These are phyloP conservation scores for Apolygus lucorum DNA, from an alignment of 1,140 invertebrate species.

Conservation along the genomic window DNA sequence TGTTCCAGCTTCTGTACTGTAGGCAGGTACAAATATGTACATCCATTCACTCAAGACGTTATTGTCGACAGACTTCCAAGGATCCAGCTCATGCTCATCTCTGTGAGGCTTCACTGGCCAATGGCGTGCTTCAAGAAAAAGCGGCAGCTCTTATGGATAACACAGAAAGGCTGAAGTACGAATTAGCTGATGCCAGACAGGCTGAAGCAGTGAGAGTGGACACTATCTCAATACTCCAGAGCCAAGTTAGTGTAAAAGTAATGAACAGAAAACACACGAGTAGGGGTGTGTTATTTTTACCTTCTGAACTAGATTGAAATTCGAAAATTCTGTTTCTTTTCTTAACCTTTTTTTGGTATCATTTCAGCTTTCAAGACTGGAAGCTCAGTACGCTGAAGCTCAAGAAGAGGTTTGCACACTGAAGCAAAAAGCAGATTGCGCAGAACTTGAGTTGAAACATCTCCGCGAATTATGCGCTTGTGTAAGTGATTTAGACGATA, in stretches of 20 bases:
- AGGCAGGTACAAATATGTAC: too few relatives aligned
- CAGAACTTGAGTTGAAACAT: conserved; percentile 30
- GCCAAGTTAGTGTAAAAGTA: conserved; percentile 19
- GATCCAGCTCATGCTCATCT: conserved; percentile 27
- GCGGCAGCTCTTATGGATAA: conserved; percentile 31
- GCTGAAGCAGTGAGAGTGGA: conserved; percentile 32
- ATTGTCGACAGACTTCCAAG: neutral
- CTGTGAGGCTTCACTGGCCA: conserved; percentile 30
- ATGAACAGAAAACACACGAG: neutral
- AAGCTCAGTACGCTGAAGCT: conserved; percentile 26
- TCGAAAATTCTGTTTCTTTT: neutral
- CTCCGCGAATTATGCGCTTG: conserved; percentile 27
- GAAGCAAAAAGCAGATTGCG: conserved; percentile 25
- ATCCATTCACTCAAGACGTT: too few relatives aligned
- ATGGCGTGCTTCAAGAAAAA: conserved; percentile 31
- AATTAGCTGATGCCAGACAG: conserved; percentile 33
- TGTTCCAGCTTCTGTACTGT: too few relatives aligned
- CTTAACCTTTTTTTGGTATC: neutral
- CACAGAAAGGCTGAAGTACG: conserved; percentile 33
- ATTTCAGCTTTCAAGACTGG: conserved; percentile 25
- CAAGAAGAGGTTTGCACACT: conserved; percentile 30
- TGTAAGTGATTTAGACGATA: conserved; percentile 14
- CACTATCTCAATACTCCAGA: conserved; percentile 28
- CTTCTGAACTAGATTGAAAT: neutral
- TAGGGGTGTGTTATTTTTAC: conserved; percentile 3